Evolutionary conservation across 2,113 vertebrate genomes (phyloP).

Genomic region (Riparia riparia): DNA sequence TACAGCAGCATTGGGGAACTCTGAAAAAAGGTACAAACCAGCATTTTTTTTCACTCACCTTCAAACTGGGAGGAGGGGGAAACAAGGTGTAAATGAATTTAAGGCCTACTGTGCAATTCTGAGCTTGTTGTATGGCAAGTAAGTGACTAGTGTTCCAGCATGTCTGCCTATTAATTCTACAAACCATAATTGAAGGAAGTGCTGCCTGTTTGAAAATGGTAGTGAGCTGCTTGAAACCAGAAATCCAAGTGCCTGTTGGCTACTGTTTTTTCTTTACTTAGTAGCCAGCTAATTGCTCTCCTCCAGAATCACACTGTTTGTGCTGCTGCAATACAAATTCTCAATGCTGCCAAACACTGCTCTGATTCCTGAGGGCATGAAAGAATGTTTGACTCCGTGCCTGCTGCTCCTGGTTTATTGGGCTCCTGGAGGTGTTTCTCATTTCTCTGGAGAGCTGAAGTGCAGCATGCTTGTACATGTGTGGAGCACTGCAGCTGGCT

Average conservation of each 20-base stretch:
- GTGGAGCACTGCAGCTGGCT: not conserved
- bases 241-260: not conserved
- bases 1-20: not conserved
- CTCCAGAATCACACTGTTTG: accelerated
- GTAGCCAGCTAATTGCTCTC: not conserved
- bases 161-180: not conserved
- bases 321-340: not conserved
- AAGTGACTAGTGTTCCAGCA: not conserved
- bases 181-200: not conserved
- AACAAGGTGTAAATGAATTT: not conserved
- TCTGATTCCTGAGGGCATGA: not conserved
- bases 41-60: not conserved
- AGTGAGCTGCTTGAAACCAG: not conserved
- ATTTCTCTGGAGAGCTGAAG: not conserved
- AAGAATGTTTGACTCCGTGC: not conserved
- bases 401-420: not conserved
- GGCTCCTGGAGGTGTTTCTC: not conserved
- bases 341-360: not conserved
- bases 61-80: not conserved
- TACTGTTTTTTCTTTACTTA: not conserved
- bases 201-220: not conserved
- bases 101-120: not conserved
- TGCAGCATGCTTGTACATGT: not conserved
- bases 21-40: not conserved
- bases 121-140: not conserved